A percentile compares a stretch with the other conserved stretches of the same genome.
Evolutionary conservation across 2,888 invertebrate genomes (phyloP).

Genomic region (Parnassius mnemosyne): DNA sequence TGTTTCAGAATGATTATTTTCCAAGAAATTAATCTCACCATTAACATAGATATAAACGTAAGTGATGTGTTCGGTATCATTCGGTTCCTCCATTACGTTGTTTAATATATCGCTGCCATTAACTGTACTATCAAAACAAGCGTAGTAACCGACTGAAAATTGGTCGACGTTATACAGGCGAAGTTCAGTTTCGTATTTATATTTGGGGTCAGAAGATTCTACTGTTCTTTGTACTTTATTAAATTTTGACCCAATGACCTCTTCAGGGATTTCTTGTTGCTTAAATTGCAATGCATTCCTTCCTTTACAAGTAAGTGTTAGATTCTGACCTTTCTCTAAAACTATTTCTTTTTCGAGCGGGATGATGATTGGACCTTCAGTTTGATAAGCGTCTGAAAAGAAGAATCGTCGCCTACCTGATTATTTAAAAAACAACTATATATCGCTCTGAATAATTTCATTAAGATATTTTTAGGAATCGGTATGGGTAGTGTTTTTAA

Average conservation of each 20-base stretch:
- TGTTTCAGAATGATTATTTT: slow-evolving; percentile 14
- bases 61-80: slow-evolving; percentile 55
- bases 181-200: slow-evolving; percentile 67
- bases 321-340: slow-evolving; percentile 66
- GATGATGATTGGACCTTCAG: slow-evolving; percentile 56
- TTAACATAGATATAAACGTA: slow-evolving; percentile 70
- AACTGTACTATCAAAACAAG: slow-evolving; percentile 70
- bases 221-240: slow-evolving; percentile 35
- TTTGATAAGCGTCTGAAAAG: slow-evolving; percentile 64
- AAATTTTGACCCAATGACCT: slow-evolving; percentile 44
- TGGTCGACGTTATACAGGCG: slow-evolving; percentile 66
- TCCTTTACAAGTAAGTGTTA: slow-evolving; percentile 59
- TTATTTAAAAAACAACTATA: not conserved
- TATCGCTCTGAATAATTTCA: too few species aligned
- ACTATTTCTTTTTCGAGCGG: slow-evolving; percentile 57
- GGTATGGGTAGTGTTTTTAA: too few species aligned
- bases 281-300: slow-evolving; percentile 51
- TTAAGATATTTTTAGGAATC: too few species aligned
- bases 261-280: slow-evolving; percentile 63
- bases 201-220: slow-evolving; percentile 40
- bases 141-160: slow-evolving; percentile 78
- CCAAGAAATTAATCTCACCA: slow-evolving; percentile 52
- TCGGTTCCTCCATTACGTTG: slow-evolving; percentile 56
- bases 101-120: slow-evolving; percentile 50
- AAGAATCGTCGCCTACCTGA: slow-evolving; percentile 35